Evolutionary conservation across 2,888 invertebrate genomes (phyloP), one percentile per base, ranked within the genome.

Genomic region (Mesorhabditis sp.): DNA sequence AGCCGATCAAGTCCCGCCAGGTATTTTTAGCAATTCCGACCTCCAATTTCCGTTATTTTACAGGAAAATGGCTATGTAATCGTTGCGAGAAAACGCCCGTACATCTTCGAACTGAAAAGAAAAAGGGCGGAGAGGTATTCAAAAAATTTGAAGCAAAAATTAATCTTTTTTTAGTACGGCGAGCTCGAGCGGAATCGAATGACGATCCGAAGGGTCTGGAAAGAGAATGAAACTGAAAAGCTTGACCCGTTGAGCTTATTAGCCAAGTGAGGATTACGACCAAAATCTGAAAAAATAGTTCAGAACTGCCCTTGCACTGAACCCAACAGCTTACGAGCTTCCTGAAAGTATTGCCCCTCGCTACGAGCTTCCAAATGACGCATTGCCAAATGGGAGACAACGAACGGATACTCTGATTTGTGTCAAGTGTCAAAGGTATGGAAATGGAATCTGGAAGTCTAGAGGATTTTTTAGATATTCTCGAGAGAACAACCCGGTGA

Each of bases 41-140:
- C 28, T 28, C 28, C 28, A 28, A 28, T 28, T 28, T 28, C 28
- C 28, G 28, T 28, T 28, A 28, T 28, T 28, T 50, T 50, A 89
- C 90, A 66, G 94, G 95, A 0, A 91, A 93, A 86, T 96, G 95
- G 94, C 87, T 93, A 75, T 95, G 95, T 84, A 92, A 92, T 80
- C 91, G 92, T 78, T 95, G 95, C 86, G 80, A 68, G 62, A 67
- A 68, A 43, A 15, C 65, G 10, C 74, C 76, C 3, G 58, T 62
- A n/a, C 41, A 67, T n/a, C 62, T 67, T 28, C 91, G 93, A 67
- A 13, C 10, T n/a, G 58, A 50, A 50, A 50, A 50, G 58, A 50
- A 50, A 50, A 50, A 50, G n/a, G 58, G 10, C n/a, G 58, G 58
- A 10, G 58, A 50, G 58, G 58, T 50, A 13, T 13, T 10, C 28